These are phyloP conservation scores for Trichonephila clavipes DNA, from an alignment of 1,140 invertebrate species.

Conservation along the genomic window DNA sequence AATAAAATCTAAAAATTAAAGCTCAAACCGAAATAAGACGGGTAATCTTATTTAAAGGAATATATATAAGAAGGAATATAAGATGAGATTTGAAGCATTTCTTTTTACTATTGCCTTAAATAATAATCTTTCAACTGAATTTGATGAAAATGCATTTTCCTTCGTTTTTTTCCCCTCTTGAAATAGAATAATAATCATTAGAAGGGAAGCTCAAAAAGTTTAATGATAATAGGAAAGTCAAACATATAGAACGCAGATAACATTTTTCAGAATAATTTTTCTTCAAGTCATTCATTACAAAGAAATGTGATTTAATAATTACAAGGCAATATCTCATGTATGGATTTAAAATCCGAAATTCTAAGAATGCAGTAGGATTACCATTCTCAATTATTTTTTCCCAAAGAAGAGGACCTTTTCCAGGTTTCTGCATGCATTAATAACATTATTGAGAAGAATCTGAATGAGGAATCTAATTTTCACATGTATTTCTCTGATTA, in stretches of 20 bases:
- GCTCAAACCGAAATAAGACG: too few species aligned
- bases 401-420: neutral
- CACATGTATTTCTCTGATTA: conserved; percentile 61
- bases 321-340: conserved; percentile 27
- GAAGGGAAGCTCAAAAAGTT: neutral
- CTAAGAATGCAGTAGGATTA: conserved; percentile 41
- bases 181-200: conserved; percentile 7
- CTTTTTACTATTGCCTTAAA: neutral
- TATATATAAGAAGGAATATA: too few species aligned
- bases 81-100: too few species aligned
- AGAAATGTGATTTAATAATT: conserved; percentile 55
- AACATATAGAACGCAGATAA: neutral
- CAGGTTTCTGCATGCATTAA: conserved; percentile 55
- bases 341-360: conserved; percentile 49
- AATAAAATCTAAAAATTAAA: too few species aligned
- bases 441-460: conserved; percentile 50
- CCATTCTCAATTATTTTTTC: conserved; percentile 24
- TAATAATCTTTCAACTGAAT: neutral
- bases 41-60: too few species aligned
- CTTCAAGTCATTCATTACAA: conserved; percentile 34
- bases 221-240: conserved; percentile 25
- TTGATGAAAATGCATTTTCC: neutral
- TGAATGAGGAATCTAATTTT: conserved; percentile 59
- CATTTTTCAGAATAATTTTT: neutral
- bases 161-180: neutral